These are phyloP conservation scores for Drosophila borborema DNA, from an alignment of 2,888 invertebrate genomes.

Conservation along the genomic window DNA sequence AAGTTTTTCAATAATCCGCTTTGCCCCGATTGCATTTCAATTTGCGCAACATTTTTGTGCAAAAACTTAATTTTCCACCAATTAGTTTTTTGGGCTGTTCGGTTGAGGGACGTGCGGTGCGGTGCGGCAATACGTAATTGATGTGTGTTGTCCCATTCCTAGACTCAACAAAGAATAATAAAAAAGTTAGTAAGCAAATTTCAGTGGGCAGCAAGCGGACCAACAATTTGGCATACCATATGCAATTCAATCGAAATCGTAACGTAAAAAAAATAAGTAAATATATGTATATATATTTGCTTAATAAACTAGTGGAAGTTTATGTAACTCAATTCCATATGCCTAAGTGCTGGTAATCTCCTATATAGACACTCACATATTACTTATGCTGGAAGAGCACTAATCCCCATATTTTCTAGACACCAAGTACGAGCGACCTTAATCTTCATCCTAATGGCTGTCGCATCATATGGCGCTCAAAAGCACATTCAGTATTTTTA, in stretches of 20 bases:
- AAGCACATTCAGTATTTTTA: conserved; percentile 73
- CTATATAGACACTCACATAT: neutral
- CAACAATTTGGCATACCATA: neutral
- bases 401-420: conserved; percentile 12
- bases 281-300: too few species aligned
- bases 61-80: conserved; percentile 84
- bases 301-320: too few species aligned
- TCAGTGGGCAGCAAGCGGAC: conserved; percentile 7
- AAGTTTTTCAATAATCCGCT: conserved; percentile 82
- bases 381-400: neutral
- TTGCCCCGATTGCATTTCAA: conserved; percentile 82
- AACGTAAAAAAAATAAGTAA: neutral
- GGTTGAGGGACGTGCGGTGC: conserved; percentile 6
- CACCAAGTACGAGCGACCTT: neutral
- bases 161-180: neutral
- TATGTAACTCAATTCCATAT: neutral
- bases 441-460: conserved; percentile 54
- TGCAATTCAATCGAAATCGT: neutral
- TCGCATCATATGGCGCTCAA: conserved; percentile 64
- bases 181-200: conserved; percentile 31
- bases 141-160: conserved; percentile 47
- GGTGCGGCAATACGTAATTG: conserved; percentile 56
- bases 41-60: conserved; percentile 80
- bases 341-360: neutral
- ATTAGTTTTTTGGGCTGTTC: conserved; percentile 73